phyloP scores from a whole-genome alignment of 2,888 invertebrate genomes.

The Lithodes maja region DNA sequence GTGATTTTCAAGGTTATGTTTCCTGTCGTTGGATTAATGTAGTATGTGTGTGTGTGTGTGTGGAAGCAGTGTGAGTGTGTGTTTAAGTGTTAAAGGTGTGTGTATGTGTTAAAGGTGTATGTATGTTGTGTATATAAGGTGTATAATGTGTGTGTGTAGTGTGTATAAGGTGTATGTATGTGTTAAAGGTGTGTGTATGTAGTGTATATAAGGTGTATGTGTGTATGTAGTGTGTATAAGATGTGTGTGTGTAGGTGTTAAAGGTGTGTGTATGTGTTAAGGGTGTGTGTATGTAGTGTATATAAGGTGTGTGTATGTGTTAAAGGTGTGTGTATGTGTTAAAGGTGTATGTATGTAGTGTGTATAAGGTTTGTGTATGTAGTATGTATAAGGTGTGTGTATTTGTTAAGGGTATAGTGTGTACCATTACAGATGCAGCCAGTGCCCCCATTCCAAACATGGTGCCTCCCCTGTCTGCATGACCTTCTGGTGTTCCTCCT shows the following conservation, averaged over 20 bases:
- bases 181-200: too few relatives aligned
- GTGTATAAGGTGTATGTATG: neutral
- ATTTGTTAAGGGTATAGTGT: neutral
- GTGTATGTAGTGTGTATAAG: conserved; percentile 8
- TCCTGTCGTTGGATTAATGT: neutral
- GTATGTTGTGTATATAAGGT: neutral
- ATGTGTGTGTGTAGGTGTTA: neutral
- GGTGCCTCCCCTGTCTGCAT: conserved; percentile 57
- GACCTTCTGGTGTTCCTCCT: conserved; percentile 56
- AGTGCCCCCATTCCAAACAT: conserved; percentile 49
- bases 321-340: neutral
- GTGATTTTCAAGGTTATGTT: too few relatives aligned
- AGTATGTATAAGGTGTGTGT: conserved; percentile 11
- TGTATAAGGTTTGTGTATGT: neutral
- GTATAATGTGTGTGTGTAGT: neutral
- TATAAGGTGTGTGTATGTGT: neutral
- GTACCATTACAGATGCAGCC: conserved; percentile 44
- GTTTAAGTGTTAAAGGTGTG: neutral
- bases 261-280: neutral
- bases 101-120: neutral
- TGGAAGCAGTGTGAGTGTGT: neutral
- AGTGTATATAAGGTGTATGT: too few relatives aligned
- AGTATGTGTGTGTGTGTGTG: neutral
- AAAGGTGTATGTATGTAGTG: neutral
- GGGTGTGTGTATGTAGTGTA: neutral